Percentiles rank a stretch among this genome's conserved stretches.
phyloP scores from a whole-genome alignment of 2,888 invertebrate genomes.

The Venusia cambrica region DNA sequence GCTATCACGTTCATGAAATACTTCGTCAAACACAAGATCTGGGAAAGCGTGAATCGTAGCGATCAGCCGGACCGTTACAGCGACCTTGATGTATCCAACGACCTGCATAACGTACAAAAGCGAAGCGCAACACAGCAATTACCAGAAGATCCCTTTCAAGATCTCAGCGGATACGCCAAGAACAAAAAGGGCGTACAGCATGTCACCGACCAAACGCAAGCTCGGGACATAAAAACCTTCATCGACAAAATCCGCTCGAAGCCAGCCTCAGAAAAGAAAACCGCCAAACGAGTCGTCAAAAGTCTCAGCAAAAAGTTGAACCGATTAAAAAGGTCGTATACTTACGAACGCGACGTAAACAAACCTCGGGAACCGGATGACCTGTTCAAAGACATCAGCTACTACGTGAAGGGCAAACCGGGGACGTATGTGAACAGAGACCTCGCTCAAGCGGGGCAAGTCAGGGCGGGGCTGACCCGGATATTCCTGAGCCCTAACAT shows the following conservation, averaged over 20 bases:
- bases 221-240: conserved; percentile 33
- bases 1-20: conserved; percentile 48
- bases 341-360: conserved; percentile 35
- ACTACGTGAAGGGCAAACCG: conserved; percentile 50
- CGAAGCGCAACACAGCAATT: conserved; percentile 33
- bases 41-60: conserved; percentile 46
- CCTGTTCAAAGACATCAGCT: conserved; percentile 53
- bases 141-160: conserved; percentile 38
- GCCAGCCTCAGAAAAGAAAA: conserved; percentile 6
- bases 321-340: conserved; percentile 32
- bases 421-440: conserved; percentile 41
- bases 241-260: conserved; percentile 29
- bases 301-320: too few relatives aligned
- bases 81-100: conserved; percentile 40
- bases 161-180: conserved; percentile 34
- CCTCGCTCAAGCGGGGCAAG: conserved; percentile 39
- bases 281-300: conserved; percentile 3
- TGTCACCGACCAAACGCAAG: conserved; percentile 30
- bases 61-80: conserved; percentile 17
- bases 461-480: conserved; percentile 42
- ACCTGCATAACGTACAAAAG: conserved; percentile 31
- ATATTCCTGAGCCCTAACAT: conserved; percentile 47
- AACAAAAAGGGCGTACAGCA: conserved; percentile 33
- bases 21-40: conserved; percentile 59
- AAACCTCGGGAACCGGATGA: conserved; percentile 39